Evolutionary conservation across 2,113 vertebrate species (phyloP).

Genomic region (Ploceus nigricollis): DNA sequence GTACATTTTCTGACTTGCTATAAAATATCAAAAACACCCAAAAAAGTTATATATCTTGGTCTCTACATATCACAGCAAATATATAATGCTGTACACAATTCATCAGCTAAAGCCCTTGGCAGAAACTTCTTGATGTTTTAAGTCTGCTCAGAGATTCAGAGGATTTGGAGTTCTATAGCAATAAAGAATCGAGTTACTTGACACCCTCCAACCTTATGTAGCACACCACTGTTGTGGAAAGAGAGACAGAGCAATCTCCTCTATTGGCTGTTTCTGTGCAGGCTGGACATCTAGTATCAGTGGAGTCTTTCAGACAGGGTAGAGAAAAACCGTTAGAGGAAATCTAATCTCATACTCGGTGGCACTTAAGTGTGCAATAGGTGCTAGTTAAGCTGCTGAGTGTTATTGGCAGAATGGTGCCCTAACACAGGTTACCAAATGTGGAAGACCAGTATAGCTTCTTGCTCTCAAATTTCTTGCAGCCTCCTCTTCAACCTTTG

Average conservation of each 20-base stretch:
- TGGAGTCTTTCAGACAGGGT: not conserved
- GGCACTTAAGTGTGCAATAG: not conserved
- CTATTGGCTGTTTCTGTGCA: not conserved
- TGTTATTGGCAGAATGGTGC: not conserved
- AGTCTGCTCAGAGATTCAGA: not conserved
- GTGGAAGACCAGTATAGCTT: not conserved
- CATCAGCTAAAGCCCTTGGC: not conserved
- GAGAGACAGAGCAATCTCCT: not conserved
- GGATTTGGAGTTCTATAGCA: not conserved
- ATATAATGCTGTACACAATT: not conserved
- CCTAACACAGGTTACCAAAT: not conserved
- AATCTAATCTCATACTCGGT: not conserved
- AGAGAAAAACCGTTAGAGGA: not conserved
- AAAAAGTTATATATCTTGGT: not conserved
- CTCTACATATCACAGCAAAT: not conserved
- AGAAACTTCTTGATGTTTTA: not conserved
- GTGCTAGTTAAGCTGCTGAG: not conserved
- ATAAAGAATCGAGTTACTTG: not conserved
- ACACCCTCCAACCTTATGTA: not conserved
- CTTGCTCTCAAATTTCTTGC: not conserved
- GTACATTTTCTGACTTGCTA: not conserved
- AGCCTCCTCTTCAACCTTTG: not conserved
- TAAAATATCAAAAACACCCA: not conserved
- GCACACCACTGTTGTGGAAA: not conserved
- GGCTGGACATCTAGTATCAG: not conserved